Percentiles rank a stretch among this genome's conserved stretches.
These are phyloP conservation scores for Desmodus rotundus DNA, from an alignment of 2,113 vertebrate genomes.

Conservation along the genomic window DNA sequence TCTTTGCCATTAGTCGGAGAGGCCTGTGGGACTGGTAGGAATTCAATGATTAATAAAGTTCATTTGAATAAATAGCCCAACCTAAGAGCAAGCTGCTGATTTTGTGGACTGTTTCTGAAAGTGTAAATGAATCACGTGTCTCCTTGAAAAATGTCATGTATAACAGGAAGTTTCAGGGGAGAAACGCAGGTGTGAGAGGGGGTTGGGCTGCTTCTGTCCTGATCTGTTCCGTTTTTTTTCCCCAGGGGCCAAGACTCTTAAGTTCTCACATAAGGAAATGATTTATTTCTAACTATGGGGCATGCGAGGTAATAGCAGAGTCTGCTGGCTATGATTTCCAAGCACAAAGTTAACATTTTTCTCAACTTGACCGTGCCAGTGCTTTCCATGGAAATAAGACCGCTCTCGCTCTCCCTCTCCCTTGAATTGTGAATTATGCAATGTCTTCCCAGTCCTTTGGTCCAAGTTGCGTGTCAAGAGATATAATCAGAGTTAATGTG, in stretches of 20 bases:
- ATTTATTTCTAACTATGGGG: not conserved
- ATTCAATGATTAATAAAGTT: not conserved
- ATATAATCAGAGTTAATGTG: constrained; percentile 48
- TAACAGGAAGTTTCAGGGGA: not conserved
- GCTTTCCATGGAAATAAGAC: not conserved
- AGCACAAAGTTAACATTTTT: not conserved
- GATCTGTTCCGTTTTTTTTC: not conserved
- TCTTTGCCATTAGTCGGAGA: not conserved
- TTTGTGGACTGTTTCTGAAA: not conserved
- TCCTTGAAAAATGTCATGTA: not conserved
- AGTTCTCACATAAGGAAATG: not conserved
- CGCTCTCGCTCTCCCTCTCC: not conserved
- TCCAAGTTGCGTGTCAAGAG: constrained; percentile 19
- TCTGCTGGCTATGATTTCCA: not conserved
- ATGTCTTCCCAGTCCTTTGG: not conserved
- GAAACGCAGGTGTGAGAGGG: accelerated
- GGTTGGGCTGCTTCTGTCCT: not conserved
- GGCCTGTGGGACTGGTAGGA: not conserved
- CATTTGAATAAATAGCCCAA: not conserved
- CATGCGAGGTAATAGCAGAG: not conserved
- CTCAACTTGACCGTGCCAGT: not conserved
- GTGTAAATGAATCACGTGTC: not conserved
- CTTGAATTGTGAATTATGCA: not conserved
- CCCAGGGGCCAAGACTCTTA: not conserved
- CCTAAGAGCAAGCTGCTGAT: not conserved